Conservation (phyloP, 2,888 invertebrate species). For the Ischnus inquisitorius region DNA sequence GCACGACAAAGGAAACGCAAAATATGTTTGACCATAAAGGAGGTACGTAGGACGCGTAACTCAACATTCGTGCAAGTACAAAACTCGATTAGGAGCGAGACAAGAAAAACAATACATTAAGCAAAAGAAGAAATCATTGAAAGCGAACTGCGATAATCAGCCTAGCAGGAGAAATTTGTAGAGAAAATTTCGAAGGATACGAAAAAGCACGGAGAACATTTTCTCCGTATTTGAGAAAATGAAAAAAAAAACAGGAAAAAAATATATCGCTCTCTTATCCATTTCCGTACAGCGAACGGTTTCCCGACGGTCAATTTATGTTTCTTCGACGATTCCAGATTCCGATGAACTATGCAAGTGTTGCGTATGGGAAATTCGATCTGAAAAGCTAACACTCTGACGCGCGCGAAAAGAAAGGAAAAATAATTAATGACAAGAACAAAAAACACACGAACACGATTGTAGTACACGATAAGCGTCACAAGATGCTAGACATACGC, state of each 20-base stretch:
- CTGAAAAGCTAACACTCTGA: slow-evolving; percentile 63
- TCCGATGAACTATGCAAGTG: slow-evolving; percentile 27
- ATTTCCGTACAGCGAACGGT: slow-evolving; percentile 3
- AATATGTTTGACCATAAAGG: slow-evolving; percentile 47
- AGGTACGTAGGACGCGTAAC: slow-evolving; percentile 68
- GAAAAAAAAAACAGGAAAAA: slow-evolving; percentile 3
- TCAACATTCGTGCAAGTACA: slow-evolving; percentile 79
- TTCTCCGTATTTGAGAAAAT: slow-evolving; percentile 5
- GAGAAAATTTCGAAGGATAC: slow-evolving; percentile 57
- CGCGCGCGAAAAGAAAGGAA: slow-evolving; percentile 1
- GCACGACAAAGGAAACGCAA: slow-evolving; percentile 35
- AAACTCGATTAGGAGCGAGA: slow-evolving; percentile 70
- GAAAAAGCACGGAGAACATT: slow-evolving; percentile 38
- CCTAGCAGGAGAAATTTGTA: slow-evolving; percentile 66
- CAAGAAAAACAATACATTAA: slow-evolving; percentile 44
- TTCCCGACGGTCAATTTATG: neutral
- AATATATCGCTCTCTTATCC: slow-evolving; percentile 55
- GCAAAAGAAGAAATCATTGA: slow-evolving; percentile 58
- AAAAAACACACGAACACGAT: slow-evolving; percentile 15
- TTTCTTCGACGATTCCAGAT: slow-evolving; percentile 27
- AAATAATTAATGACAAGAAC: neutral
- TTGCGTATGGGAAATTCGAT: slow-evolving; percentile 68
- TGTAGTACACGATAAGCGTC: slow-evolving; percentile 48
- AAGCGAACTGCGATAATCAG: slow-evolving; percentile 73
- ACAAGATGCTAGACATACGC: slow-evolving; percentile 64